Conservation (phyloP, 2,113 vertebrate genomes). For the Laterallus jamaicensis region DNA sequence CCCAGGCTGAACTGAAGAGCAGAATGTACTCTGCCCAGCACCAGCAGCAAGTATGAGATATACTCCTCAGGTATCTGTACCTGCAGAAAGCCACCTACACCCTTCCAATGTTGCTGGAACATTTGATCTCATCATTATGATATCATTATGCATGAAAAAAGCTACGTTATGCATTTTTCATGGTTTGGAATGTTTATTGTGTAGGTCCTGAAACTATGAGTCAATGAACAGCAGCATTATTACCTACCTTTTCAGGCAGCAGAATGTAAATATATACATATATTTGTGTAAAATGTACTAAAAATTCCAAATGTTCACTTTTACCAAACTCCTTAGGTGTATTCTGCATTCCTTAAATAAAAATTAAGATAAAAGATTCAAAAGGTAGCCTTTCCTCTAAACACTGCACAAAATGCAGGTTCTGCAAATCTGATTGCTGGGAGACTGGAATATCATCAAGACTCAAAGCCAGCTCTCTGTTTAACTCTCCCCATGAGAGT, state of each 20-base stretch:
- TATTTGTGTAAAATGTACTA: not conserved
- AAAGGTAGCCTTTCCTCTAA: not conserved
- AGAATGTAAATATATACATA: not conserved
- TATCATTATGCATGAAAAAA: not conserved
- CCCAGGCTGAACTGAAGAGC: not conserved
- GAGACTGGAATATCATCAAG: not conserved
- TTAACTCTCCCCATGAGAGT: not conserved
- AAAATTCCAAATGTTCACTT: not conserved
- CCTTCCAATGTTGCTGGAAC: not conserved
- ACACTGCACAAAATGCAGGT: not conserved
- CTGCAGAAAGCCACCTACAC: not conserved
- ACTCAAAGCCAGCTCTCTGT: not conserved
- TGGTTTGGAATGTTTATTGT: not conserved
- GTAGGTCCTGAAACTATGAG: not conserved
- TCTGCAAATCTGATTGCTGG: not conserved
- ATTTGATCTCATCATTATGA: not conserved
- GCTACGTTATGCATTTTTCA: not conserved
- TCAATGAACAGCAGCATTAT: not conserved
- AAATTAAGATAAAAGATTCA: not conserved
- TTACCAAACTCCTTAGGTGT: not conserved
- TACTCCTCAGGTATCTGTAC: not conserved
- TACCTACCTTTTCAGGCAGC: not conserved
- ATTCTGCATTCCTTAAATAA: not conserved
- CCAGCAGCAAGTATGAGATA: not conserved
- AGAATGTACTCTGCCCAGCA: not conserved